A percentile compares a stretch with the other conserved stretches of the same genome.
phyloP scores from a whole-genome alignment of 2,797 vertebrate species.

The Melanotaenia boesemani region DNA sequence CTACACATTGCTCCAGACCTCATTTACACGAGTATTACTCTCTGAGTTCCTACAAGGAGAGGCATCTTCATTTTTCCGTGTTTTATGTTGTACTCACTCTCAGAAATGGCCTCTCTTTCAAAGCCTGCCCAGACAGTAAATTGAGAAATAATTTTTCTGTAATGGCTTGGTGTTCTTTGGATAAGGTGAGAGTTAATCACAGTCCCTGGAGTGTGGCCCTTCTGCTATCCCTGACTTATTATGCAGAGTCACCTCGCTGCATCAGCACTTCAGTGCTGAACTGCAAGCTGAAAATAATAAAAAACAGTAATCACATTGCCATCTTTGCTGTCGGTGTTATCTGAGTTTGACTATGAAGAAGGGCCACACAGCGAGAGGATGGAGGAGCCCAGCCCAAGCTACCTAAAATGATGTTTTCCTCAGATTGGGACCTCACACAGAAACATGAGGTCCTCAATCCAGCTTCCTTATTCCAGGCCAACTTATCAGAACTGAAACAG shows the following conservation, averaged over 20 bases:
- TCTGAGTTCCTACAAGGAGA: slow-evolving; percentile 39
- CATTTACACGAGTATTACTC: slow-evolving; percentile 69
- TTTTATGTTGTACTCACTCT: neutral
- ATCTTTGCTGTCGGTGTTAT: slow-evolving; percentile 52
- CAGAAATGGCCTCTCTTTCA: slow-evolving; percentile 45
- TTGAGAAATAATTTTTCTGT: slow-evolving; percentile 73
- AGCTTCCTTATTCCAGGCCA: slow-evolving; percentile 17
- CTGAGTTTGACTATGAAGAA: slow-evolving; percentile 18
- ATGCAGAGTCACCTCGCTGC: slow-evolving; percentile 46
- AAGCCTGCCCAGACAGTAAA: slow-evolving; percentile 61
- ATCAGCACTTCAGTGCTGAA: slow-evolving; percentile 41
- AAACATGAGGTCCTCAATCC: neutral
- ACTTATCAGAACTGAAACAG: slow-evolving; percentile 1
- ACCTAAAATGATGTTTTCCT: slow-evolving; percentile 25
- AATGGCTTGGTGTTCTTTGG: slow-evolving; percentile 65
- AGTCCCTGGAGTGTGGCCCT: slow-evolving; percentile 37
- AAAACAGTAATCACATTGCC: slow-evolving; percentile 35
- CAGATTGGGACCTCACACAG: neutral
- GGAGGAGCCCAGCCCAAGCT: neutral
- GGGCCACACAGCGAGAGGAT: slow-evolving; percentile 20
- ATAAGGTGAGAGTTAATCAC: slow-evolving; percentile 68
- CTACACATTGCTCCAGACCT: slow-evolving; percentile 53
- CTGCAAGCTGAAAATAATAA: slow-evolving; percentile 16
- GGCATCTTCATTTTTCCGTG: slow-evolving; percentile 45
- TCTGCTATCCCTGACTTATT: slow-evolving; percentile 52